These are phyloP conservation scores for Chelidonichthys spinosus DNA, from an alignment of 2,797 vertebrate genomes.

Conservation along the genomic window DNA sequence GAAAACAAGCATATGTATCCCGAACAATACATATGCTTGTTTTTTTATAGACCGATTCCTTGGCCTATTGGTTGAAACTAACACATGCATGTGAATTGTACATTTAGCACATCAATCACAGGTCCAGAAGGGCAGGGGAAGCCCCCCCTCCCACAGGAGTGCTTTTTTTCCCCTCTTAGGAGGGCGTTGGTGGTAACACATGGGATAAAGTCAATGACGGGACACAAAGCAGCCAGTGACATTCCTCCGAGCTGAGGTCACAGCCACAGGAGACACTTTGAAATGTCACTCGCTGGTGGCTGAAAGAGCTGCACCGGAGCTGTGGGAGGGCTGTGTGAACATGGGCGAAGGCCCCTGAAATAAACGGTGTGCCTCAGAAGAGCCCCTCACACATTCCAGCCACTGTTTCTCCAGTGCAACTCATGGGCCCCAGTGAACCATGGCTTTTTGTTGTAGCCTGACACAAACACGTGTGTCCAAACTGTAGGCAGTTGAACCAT, in stretches of 20 bases:
- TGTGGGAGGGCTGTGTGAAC: slow-evolving; percentile 63
- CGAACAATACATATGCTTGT: slow-evolving; percentile 2
- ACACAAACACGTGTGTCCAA: slow-evolving; percentile 45
- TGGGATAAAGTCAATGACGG: slow-evolving; percentile 73
- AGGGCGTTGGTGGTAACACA: slow-evolving; percentile 75
- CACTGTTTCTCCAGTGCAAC: slow-evolving; percentile 35
- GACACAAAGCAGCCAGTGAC: slow-evolving; percentile 77
- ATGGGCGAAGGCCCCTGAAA: slow-evolving; percentile 58
- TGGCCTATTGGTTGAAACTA: slow-evolving; percentile 39
- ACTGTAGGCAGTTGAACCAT: slow-evolving; percentile 33
- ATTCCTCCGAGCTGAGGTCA: slow-evolving; percentile 82
- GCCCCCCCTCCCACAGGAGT: slow-evolving; percentile 39
- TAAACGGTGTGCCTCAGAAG: slow-evolving; percentile 54
- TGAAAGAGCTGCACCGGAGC: slow-evolving; percentile 47
- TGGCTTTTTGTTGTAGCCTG: slow-evolving; percentile 50
- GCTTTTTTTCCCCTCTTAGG: slow-evolving; percentile 74
- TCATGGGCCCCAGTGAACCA: slow-evolving; percentile 43
- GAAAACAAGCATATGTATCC: neutral
- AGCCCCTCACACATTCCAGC: slow-evolving; percentile 66
- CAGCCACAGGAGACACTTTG: slow-evolving; percentile 73
- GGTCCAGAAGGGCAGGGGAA: slow-evolving; percentile 53
- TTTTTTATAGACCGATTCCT: slow-evolving; percentile 8
- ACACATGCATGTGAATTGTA: slow-evolving; percentile 43
- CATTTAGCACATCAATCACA: slow-evolving; percentile 61
- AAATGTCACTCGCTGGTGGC: slow-evolving; percentile 65